Evolutionary conservation across 2,797 vertebrate genomes (phyloP).

Genomic region (Sebastes iracundus): DNA sequence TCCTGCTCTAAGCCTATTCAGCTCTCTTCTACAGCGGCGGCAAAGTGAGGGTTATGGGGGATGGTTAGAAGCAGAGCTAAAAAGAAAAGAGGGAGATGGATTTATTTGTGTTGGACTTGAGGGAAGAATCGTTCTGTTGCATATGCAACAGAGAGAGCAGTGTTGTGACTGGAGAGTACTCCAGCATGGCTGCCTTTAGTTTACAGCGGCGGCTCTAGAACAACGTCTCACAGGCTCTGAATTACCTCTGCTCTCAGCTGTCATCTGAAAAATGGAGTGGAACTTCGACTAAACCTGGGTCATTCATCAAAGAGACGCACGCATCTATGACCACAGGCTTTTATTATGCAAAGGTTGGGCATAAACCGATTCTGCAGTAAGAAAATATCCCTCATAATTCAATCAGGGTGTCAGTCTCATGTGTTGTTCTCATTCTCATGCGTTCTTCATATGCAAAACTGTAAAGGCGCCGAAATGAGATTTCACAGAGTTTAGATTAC

Average conservation of each 20-base stretch:
- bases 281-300: constrained; percentile 46
- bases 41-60: constrained; percentile 19
- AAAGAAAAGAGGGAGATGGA: constrained; percentile 30
- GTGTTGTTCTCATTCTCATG: constrained; percentile 29
- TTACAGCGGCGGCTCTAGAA: constrained; percentile 8
- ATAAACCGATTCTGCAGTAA: constrained; percentile 63
- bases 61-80: constrained; percentile 28
- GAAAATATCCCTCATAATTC: constrained; percentile 71
- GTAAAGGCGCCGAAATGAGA: constrained; percentile 30
- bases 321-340: constrained; percentile 53
- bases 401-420: constrained; percentile 45
- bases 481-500: constrained; percentile 5
- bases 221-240: constrained; percentile 20
- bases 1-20: constrained; percentile 64
- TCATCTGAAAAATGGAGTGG: constrained; percentile 58
- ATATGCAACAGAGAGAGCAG: constrained; percentile 39
- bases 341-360: constrained; percentile 68
- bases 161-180: constrained; percentile 12
- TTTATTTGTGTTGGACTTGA: constrained; percentile 50
- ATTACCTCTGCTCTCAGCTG: constrained; percentile 32
- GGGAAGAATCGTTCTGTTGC: constrained; percentile 42
- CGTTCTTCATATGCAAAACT: constrained; percentile 31
- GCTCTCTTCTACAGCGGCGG: constrained; percentile 42
- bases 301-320: constrained; percentile 70
- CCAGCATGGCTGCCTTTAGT: constrained; percentile 21